These are phyloP conservation scores for Oopsacas minuta DNA, from an alignment of 37 sponge, comb jelly and placozoan species.

Conservation along the genomic window DNA sequence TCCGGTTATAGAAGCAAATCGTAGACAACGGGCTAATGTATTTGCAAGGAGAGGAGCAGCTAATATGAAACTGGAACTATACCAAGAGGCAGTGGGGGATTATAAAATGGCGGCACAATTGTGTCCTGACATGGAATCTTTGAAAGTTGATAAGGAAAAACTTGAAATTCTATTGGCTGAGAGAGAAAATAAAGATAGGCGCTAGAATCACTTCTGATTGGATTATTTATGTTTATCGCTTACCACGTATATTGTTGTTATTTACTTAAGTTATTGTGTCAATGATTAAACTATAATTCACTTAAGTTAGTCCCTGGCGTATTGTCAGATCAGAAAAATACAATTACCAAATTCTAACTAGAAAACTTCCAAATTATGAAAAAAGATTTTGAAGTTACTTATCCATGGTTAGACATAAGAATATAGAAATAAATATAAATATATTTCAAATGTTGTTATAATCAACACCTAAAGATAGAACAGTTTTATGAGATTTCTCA, in stretches of 20 bases:
- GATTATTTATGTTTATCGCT: background rate
- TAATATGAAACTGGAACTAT: constrained; percentile 37
- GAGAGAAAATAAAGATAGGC: background rate
- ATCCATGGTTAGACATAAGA: background rate
- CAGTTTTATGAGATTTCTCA: background rate
- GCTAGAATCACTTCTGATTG: too few species aligned
- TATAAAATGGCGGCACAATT: background rate
- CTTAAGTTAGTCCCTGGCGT: too few species aligned
- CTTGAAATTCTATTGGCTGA: background rate
- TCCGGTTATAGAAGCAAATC: constrained; percentile 71
- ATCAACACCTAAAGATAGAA: background rate
- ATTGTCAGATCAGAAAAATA: too few species aligned
- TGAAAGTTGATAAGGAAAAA: background rate
- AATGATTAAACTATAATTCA: too few species aligned
- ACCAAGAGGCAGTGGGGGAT: background rate
- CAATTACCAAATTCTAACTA: too few species aligned
- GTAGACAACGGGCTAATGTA: constrained; percentile 46
- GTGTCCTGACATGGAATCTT: background rate
- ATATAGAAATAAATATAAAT: too few species aligned
- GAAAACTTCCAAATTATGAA: too few species aligned
- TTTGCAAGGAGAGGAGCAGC: constrained; percentile 80
- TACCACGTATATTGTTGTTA: too few species aligned
- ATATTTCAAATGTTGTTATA: background rate
- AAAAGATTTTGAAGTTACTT: background rate
- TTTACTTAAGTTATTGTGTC: too few species aligned